Evolutionary conservation across 2,888 invertebrate genomes (phyloP).

Genomic region (Drosophila neotestacea): DNA sequence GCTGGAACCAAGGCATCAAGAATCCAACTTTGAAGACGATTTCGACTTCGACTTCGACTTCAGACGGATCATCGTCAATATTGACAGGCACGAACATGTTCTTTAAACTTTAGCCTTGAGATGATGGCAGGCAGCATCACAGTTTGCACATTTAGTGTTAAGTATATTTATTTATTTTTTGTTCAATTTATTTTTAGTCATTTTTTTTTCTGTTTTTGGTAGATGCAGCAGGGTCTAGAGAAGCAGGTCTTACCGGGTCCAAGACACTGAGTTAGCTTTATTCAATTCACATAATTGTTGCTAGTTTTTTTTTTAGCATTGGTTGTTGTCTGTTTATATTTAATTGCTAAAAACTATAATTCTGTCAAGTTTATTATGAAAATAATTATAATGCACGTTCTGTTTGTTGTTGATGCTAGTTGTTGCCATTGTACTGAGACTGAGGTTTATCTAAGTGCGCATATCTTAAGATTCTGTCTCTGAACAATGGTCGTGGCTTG

Average conservation of each 20-base stretch:
- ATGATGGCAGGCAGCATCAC: conserved; percentile 45
- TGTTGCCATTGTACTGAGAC: conserved; percentile 63
- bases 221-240: conserved; percentile 63
- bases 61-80: conserved; percentile 75
- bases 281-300: conserved; percentile 76
- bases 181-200: conserved; percentile 33
- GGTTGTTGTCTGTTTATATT: conserved; percentile 68
- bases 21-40: background rate
- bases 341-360: conserved; percentile 82
- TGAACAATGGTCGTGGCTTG: conserved; percentile 74
- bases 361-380: conserved; percentile 82
- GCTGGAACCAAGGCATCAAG: conserved; percentile 18
- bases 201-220: conserved; percentile 32
- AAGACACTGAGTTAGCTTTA: conserved; percentile 34
- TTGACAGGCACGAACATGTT: conserved; percentile 78
- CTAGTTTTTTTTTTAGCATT: conserved; percentile 44
- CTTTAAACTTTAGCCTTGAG: conserved; percentile 80
- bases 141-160: conserved; percentile 71
- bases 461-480: conserved; percentile 68
- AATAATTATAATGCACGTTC: conserved; percentile 79
- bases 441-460: conserved; percentile 76
- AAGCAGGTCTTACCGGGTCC: conserved; percentile 63
- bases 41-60: background rate
- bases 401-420: conserved; percentile 27
- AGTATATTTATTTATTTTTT: conserved; percentile 44